Evolutionary conservation across 92 coral and sea anemone species (phyloP).

Genomic region (Epizoanthus ramosus): DNA sequence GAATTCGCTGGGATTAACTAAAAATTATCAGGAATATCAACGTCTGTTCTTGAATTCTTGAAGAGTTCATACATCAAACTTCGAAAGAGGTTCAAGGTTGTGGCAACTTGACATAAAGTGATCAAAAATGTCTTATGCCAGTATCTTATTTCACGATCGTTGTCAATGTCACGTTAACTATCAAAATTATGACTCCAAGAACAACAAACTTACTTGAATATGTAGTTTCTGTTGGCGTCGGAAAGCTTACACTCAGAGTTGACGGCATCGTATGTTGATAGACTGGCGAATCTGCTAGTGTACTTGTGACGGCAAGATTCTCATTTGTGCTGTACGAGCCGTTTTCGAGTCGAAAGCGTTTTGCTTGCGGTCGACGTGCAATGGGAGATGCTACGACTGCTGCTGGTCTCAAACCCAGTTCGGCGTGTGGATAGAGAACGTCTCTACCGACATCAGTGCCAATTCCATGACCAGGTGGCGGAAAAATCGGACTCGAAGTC

Average conservation of each 20-base stretch:
- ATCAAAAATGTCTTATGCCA: conserved; percentile 1
- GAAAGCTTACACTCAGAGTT: conserved; percentile 65
- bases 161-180: background rate
- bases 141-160: conserved; percentile 10
- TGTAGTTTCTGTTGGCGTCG: conserved; percentile 71
- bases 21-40: background rate
- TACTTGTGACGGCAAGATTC: conserved; percentile 47
- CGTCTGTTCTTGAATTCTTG: background rate
- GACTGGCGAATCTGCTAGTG: conserved; percentile 58
- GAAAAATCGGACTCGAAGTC: conserved; percentile 18
- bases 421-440: conserved; percentile 39
- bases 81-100: background rate
- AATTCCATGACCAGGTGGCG: conserved; percentile 17
- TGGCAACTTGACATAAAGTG: conserved; percentile 5
- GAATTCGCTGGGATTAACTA: background rate
- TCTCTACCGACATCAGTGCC: conserved; percentile 20
- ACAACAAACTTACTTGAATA: conserved; percentile 68
- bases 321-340: conserved; percentile 61
- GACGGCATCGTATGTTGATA: conserved; percentile 72
- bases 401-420: conserved; percentile 26
- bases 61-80: background rate
- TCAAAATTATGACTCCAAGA: conserved; percentile 9
- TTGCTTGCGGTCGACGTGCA: conserved; percentile 61
- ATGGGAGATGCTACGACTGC: conserved; percentile 29
- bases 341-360: conserved; percentile 77